Conservation (phyloP, 35 echinoderm and acorn worm species). For the Anneissia japonica region DNA sequence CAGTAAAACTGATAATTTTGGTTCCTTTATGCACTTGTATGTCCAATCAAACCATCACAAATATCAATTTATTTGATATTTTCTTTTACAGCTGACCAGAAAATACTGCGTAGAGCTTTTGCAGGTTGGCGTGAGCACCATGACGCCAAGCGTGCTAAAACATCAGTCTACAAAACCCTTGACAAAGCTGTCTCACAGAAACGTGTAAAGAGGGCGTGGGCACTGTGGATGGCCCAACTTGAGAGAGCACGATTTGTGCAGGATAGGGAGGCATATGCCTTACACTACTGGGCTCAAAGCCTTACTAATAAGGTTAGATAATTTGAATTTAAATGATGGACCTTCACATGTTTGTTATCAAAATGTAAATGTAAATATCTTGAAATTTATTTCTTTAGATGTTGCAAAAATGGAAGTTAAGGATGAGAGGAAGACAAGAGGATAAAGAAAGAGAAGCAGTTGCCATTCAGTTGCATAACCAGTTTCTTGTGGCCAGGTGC, state of each 20-base stretch:
- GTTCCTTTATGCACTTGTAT: no score
- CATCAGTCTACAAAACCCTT: background rate
- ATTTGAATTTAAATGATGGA: background rate
- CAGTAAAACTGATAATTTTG: no score
- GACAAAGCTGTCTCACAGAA: background rate
- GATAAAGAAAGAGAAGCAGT: conserved; percentile 14
- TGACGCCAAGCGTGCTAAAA: background rate
- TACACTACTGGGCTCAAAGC: conserved; percentile 55
- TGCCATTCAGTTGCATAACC: conserved; percentile 16
- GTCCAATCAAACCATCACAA: no score
- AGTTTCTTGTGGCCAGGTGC: conserved; percentile 33
- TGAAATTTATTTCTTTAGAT: conserved; percentile 12
- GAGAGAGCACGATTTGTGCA: background rate
- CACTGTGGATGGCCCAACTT: conserved; percentile 5
- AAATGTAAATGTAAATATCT: background rate
- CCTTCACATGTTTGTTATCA: background rate
- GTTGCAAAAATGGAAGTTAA: conserved; percentile 43
- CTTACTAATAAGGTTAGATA: conserved; percentile 40
- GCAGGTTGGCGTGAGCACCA: conserved; percentile 21
- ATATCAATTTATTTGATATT: no score
- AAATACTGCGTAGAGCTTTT: background rate
- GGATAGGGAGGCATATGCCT: conserved; percentile 26
- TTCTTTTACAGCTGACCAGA: conserved; percentile 41
- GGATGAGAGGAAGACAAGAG: background rate
- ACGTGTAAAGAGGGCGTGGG: conserved; percentile 10